Base-by-base conservation (phyloP, 2,888 invertebrate genomes). In the Drosophila imparisetae region DNA sequence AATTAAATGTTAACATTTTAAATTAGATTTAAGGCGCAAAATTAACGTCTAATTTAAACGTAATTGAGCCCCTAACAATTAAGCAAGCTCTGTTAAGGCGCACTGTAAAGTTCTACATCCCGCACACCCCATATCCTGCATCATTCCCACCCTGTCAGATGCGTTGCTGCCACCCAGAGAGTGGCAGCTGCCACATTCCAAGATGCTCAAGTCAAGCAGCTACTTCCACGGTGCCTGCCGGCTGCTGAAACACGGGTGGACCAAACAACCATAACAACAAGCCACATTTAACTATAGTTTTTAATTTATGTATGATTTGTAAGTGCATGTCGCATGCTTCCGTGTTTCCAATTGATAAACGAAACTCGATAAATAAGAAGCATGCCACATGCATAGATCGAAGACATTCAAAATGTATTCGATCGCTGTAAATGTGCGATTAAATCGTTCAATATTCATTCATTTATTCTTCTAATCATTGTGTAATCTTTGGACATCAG, bases 1-100 rank as follows among this genome's bases (percentile, higher is more conserved):
- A 78, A 75, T 72, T 77, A 82, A 79, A 84, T 79, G 86, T 85
- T 89, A 85, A 79, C 75, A 86, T 89, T 86, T 85, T 85, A 89
- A 81, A 81, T 70, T 87, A 89, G 73, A 65, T 78, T 67, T 82
- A 80, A 89, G 87, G 54, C 54, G 66, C 72, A 63, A 89, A 79
- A 76, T 75, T 87, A 73, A 70, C 53, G 81, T 84, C 72, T 70
- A 89, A 85, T 86, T 85, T 89, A 75, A 87, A 83, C 75, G 81
- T 86, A 83, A 86, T 71, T 48, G 48, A 67, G 15, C 40, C 53
- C 53, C 27, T 67, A 62, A 29, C 8, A 61, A 29, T 52, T 74
- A 73, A 68, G 68, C 29, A 49, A 40, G 48, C 15, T 68, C 68
- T 69, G 70, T 59, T 53, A 58, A 36, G 52, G 45, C 45, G 45